Percentiles rank a stretch among this genome's conserved stretches.
phyloP scores from a whole-genome alignment of 2,113 vertebrate genomes.

The Tursiops truncatus region DNA sequence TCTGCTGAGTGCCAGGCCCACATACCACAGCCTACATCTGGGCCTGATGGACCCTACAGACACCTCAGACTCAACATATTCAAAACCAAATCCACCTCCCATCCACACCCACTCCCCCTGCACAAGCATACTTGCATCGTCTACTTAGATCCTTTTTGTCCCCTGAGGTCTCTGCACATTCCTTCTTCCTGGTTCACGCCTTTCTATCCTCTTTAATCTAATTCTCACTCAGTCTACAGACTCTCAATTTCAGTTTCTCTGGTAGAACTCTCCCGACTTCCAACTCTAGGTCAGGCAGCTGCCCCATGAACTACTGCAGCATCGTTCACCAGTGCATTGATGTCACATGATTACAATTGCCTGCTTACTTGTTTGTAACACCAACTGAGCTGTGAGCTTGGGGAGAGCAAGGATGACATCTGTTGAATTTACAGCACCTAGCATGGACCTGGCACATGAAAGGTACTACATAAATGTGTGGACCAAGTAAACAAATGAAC shows the following conservation, averaged over 20 bases:
- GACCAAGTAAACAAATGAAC: neutral
- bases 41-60: neutral
- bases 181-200: neutral
- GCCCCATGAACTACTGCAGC: neutral
- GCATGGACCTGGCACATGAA: neutral
- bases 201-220: neutral
- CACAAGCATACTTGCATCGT: neutral
- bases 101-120: neutral
- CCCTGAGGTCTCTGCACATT: neutral
- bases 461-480: neutral
- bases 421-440: neutral
- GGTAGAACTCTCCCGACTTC: neutral
- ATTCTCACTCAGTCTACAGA: neutral
- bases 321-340: rapidly evolving
- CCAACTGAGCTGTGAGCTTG: neutral
- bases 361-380: neutral
- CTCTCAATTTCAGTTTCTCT: neutral
- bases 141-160: neutral
- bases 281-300: neutral
- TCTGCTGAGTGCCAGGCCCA: neutral
- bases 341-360: neutral
- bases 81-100: neutral
- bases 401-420: neutral
- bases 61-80: neutral
- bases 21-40: neutral